Conservation (phyloP, 1,140 invertebrate genomes). For the Spodoptera frugiperda region DNA sequence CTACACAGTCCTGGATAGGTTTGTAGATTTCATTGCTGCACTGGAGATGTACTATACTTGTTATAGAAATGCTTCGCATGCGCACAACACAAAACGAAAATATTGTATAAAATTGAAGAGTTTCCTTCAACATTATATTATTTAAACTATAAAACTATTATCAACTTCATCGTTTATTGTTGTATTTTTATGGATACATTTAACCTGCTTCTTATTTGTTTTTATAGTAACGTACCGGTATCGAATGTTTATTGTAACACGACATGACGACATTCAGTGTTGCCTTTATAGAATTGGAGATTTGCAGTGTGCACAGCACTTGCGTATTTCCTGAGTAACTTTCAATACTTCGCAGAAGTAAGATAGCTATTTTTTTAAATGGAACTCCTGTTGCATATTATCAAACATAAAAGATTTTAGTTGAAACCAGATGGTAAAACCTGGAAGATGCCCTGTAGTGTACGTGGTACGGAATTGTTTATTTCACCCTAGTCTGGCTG, state of each 20-base stretch:
- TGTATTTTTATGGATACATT: neutral
- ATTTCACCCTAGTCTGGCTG: neutral
- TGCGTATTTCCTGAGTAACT: too few species aligned
- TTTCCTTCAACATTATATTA: conserved; percentile 6
- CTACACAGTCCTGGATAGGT: conserved; percentile 55
- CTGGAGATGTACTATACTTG: conserved; percentile 51
- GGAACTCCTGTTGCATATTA: too few species aligned
- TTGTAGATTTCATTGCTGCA: conserved; percentile 45
- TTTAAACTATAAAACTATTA: conserved; percentile 20
- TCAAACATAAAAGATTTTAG: too few species aligned
- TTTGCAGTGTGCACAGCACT: too few species aligned
- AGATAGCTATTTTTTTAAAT: too few species aligned
- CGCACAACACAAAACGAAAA: conserved; percentile 19
- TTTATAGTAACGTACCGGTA: neutral
- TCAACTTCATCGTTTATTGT: neutral
- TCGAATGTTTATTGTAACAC: too few species aligned
- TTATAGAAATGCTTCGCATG: conserved; percentile 40
- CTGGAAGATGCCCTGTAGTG: too few species aligned
- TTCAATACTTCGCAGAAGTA: too few species aligned
- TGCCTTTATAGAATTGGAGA: too few species aligned
- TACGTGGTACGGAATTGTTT: too few species aligned
- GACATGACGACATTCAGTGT: too few species aligned
- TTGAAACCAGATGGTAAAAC: too few species aligned
- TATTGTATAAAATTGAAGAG: conserved; percentile 15
- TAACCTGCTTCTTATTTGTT: neutral